Evolutionary conservation across 2,113 vertebrate genomes (phyloP), one percentile per base, ranked within the genome.

Genomic region (Catagonus wagneri): DNA sequence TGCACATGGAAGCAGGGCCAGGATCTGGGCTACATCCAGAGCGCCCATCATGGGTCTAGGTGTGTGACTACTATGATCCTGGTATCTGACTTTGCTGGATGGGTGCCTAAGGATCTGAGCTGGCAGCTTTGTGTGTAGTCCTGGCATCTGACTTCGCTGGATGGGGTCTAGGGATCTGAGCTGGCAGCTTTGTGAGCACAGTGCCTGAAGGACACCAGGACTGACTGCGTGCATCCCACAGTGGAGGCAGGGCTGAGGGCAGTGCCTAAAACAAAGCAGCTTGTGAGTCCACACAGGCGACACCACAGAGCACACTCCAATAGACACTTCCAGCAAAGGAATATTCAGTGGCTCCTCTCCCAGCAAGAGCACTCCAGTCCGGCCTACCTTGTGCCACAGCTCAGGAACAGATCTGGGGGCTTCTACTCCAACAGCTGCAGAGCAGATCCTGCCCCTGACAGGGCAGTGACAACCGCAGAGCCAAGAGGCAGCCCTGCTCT

Each of bases 41-140:
- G 75, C 11, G 22, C 52, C 75, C 6, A 15, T 15, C 52, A 6
- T 23, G 52, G 19, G 29, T 34, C 75, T 52, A 34, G 52, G 3
- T 34, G 20, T 2, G 6, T 34, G 52, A 56, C 32, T 29, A n/a
- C 50, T 54, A 29, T 0, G 0, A 50, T 13, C 75, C 19, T 5
- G 68, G 68, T 10, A 12, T 34, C 50, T 0, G 0, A 15, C 19
- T 78, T 78, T 11, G 14, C 29, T 22, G 29, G 7, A 7, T 23
- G 0, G 3, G 19, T 32, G n/a, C 19, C 52, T 34, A 23, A 34
- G 32, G 75, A 8, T 78, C 52, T 78, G 52, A 34, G 19, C 29
- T 23, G 75, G 32, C 14, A 32, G 19, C 32, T 50, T 23, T 78
- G 52, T 34, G 54, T 44, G 44, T 4, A 44, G 44, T 44, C 44